Percentiles rank a stretch among this genome's conserved stretches.
These are phyloP conservation scores for Hemitrygon akajei DNA, from an alignment of 2,797 vertebrate species.

Conservation along the genomic window DNA sequence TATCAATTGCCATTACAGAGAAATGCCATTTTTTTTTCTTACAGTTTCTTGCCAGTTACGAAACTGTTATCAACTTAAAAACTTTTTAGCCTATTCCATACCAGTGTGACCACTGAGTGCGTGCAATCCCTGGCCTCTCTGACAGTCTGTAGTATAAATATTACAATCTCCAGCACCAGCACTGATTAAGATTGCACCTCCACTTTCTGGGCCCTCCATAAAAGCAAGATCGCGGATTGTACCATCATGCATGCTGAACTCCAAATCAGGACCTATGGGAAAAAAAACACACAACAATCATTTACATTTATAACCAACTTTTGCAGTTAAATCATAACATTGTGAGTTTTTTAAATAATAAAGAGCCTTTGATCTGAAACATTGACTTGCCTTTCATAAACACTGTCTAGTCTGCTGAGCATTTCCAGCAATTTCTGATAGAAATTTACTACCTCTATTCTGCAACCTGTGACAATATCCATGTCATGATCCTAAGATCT, in stretches of 20 bases:
- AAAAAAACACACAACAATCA: constrained; percentile 11
- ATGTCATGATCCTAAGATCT: too few species aligned
- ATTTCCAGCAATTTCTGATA: too few species aligned
- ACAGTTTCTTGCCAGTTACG: not conserved
- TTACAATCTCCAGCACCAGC: constrained; percentile 95
- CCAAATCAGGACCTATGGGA: constrained; percentile 83
- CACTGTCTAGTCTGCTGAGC: too few species aligned
- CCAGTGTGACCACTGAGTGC: constrained; percentile 94
- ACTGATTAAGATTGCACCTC: constrained; percentile 89
- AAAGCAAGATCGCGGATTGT: constrained; percentile 95
- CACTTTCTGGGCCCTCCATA: constrained; percentile 93
- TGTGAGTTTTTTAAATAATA: not conserved
- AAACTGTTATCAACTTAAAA: not conserved
- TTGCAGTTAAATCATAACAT: not conserved
- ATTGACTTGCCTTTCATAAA: too few species aligned
- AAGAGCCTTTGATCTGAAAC: too few species aligned
- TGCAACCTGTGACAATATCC: too few species aligned
- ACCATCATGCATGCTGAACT: constrained; percentile 98
- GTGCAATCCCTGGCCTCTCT: constrained; percentile 90
- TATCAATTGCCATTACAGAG: not conserved
- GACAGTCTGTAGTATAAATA: constrained; percentile 97
- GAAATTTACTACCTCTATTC: too few species aligned
- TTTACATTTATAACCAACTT: not conserved
- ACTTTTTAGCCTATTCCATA: constrained; percentile 47
- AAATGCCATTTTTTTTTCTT: not conserved